These are phyloP conservation scores for Lonchura striata DNA, from an alignment of 2,113 vertebrate genomes.

Conservation along the genomic window DNA sequence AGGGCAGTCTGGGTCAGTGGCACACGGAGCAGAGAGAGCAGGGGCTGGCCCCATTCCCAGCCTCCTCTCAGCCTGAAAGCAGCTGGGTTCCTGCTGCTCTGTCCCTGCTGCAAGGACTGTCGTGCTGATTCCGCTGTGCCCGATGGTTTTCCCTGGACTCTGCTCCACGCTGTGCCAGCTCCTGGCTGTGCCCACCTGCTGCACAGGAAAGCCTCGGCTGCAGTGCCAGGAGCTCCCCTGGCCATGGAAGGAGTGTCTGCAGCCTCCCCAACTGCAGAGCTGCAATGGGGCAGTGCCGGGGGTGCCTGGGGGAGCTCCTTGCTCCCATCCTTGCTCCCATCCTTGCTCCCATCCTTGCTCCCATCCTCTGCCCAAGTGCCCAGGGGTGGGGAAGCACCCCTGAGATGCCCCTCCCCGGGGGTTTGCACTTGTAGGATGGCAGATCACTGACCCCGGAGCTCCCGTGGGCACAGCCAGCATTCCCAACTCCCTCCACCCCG, in stretches of 20 bases:
- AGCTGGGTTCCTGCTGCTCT: background rate
- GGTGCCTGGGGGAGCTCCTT: background rate
- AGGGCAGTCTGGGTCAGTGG: background rate
- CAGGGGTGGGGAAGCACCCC: background rate
- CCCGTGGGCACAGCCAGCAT: too few species aligned
- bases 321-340: background rate
- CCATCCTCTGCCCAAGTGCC: background rate
- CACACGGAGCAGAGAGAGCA: background rate
- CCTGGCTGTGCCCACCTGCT: background rate
- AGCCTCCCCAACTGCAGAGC: background rate
- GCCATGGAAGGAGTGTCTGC: background rate
- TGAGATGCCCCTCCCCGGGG: too few species aligned
- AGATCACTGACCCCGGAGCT: too few species aligned
- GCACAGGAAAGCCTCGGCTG: background rate
- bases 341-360: background rate
- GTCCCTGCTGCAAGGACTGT: background rate
- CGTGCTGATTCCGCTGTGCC: background rate
- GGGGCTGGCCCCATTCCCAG: background rate
- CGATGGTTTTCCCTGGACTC: background rate
- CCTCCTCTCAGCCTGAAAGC: background rate
- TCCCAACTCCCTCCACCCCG: background rate
- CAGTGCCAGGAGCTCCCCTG: background rate
- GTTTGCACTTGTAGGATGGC: too few species aligned
- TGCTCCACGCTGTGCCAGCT: background rate
- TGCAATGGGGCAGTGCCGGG: rapidly evolving